Base-by-base conservation (phyloP, 2,888 invertebrate species). In the Pecten maximus region DNA sequence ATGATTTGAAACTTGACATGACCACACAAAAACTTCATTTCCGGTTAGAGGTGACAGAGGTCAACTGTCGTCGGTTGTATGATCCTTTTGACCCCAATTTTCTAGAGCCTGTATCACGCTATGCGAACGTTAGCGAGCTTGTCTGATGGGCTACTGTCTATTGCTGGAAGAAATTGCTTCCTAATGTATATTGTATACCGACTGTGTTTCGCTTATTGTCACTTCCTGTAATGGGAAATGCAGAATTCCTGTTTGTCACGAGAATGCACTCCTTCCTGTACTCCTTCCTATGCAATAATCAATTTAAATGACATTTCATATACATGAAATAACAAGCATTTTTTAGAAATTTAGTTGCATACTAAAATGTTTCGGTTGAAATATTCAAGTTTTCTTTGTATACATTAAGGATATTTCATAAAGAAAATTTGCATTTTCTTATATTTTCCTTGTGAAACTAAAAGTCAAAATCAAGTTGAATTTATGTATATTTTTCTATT, bases 171-270 rank as follows among this genome's bases (percentile, higher is more conserved):
- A 74, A 74, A 74, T 74, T 74, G 74, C 10, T 74, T 28, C 74
- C 74, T 74, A 74, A 74, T 74, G 74, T 74, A 74, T 35, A 28
- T 74, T 74, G 35, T 35, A 74, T 74, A 74, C 74, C 74, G 35
- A 10, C 2, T 54, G 23, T 74, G 12, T 28, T 74, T 6, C 74
- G 35, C 15, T n/a, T 60, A 6, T 3, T 60, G 60, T 60, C 60
- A 60, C 60, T n/a, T 74, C 35, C 74, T 74, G 0, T 74, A 74
- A 74, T 28, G n/a, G 74, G 35, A 28, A 23, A 74, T 28, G 8
- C 74, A 28, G 4, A 74, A 74, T 74, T 74, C 23, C 2, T 35
- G 28, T 8, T 28, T 74, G 74, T 35, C 74, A 74, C 74, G 74
- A 15, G 35, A 2, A 35, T 54, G 0, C 23, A 2, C 23, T 54